Conservation (phyloP, 2,888 invertebrate species). For the Phortica okadai region DNA sequence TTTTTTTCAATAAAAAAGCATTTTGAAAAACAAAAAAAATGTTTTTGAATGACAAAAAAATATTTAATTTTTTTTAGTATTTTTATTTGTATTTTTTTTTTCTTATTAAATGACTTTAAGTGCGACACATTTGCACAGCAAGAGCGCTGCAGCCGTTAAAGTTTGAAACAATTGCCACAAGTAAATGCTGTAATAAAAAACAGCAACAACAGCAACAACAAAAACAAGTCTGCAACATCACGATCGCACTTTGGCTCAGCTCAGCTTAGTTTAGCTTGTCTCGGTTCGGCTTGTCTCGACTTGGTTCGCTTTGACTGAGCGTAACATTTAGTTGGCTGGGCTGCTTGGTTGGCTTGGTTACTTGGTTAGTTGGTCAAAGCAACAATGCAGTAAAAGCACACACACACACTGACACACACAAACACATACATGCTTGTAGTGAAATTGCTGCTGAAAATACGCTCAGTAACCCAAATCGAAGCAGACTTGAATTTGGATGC, state of each 20-base stretch:
- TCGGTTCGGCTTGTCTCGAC: not conserved
- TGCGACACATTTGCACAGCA: constrained; percentile 67
- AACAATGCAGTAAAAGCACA: constrained; percentile 6
- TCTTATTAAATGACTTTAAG: constrained; percentile 61
- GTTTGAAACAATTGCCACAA: constrained; percentile 59
- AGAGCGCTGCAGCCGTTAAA: constrained; percentile 38
- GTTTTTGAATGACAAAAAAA: not conserved
- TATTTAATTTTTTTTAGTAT: not conserved
- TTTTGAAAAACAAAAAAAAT: not conserved
- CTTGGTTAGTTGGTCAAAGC: constrained; percentile 67
- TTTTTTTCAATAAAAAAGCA: too few species aligned
- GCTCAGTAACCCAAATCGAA: constrained; percentile 35
- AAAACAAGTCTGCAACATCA: constrained; percentile 67
- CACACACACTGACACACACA: not conserved
- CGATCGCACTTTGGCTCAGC: constrained; percentile 65
- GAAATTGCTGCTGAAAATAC: constrained; percentile 46
- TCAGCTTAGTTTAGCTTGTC: too few species aligned
- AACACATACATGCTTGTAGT: constrained; percentile 10
- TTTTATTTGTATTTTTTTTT: too few species aligned
- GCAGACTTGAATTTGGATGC: not conserved
- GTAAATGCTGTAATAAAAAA: constrained; percentile 36
- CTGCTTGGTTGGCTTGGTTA: constrained; percentile 63
- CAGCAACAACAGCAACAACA: constrained; percentile 40
- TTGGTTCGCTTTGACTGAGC: constrained; percentile 53
- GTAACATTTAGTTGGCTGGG: constrained; percentile 44